These are phyloP conservation scores for Eurytoma adleriae DNA, from an alignment of 2,888 invertebrate species.

Conservation along the genomic window DNA sequence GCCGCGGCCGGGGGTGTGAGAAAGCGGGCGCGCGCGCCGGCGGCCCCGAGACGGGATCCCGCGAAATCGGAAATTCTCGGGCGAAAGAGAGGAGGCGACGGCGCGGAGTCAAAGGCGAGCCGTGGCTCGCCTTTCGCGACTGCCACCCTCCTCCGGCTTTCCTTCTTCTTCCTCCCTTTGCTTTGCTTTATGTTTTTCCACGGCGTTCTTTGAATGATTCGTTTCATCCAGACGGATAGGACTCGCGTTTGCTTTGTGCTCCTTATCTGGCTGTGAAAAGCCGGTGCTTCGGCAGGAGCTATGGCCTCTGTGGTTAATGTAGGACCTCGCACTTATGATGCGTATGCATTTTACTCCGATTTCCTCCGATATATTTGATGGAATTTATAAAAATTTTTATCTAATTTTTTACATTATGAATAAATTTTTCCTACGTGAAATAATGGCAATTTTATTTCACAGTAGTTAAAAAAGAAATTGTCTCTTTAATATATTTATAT, in stretches of 20 bases:
- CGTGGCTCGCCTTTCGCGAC: not conserved
- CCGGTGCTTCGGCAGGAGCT: not conserved
- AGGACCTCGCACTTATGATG: not conserved
- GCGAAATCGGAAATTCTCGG: conserved; percentile 38
- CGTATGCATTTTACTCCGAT: not conserved
- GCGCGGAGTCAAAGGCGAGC: conserved; percentile 28
- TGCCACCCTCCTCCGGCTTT: not conserved
- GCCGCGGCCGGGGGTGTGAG: conserved; percentile 1
- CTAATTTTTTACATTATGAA: no score
- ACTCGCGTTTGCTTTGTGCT: conserved; percentile 15
- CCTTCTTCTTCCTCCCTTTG: not conserved
- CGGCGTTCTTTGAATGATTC: conserved; percentile 22
- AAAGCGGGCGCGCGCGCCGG: not conserved
- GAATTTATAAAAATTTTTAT: no score
- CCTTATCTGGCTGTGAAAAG: conserved; percentile 43
- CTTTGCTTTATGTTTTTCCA: conserved; percentile 17
- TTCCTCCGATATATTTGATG: not conserved
- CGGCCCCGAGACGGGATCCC: not conserved
- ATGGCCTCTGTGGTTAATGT: conserved; percentile 13
- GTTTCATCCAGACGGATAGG: conserved; percentile 21
- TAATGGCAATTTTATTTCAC: no score
- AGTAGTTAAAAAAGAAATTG: no score
- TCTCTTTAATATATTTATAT: no score
- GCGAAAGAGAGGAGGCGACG: not conserved
- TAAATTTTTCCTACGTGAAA: no score